Evolutionary conservation across 2,888 invertebrate species (phyloP).

Genomic region (Beris morrisii): DNA sequence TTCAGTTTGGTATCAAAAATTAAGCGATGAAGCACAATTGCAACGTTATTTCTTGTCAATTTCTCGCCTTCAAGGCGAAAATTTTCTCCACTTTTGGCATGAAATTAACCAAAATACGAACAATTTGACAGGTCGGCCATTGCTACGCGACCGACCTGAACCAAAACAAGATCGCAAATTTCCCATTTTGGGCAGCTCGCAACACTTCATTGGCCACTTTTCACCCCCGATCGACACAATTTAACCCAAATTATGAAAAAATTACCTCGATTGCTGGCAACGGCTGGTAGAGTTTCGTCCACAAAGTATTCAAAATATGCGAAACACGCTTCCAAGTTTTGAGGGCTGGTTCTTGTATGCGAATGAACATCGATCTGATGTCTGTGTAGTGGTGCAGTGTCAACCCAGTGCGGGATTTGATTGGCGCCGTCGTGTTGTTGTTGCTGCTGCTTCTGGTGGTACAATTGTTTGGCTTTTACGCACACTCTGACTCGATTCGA

Average conservation of each 20-base stretch:
- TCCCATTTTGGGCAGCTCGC: slow-evolving; percentile 12
- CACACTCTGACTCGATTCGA: too few species aligned
- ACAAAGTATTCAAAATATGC: slow-evolving; percentile 63
- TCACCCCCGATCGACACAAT: slow-evolving; percentile 18
- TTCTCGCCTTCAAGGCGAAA: too few species aligned
- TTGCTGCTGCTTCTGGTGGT: too few species aligned
- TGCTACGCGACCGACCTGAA: slow-evolving; percentile 11
- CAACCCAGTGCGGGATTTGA: background rate
- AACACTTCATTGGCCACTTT: background rate
- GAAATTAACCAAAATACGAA: background rate
- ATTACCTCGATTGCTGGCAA: slow-evolving; percentile 51
- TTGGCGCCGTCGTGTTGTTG: too few species aligned
- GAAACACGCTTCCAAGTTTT: slow-evolving; percentile 70
- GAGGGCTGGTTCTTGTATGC: slow-evolving; percentile 67
- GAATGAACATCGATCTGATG: slow-evolving; percentile 47
- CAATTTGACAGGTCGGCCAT: slow-evolving; percentile 28
- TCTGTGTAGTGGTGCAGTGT: slow-evolving; percentile 36
- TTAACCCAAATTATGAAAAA: slow-evolving; percentile 41
- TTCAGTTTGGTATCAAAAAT: too few species aligned
- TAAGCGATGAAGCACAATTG: too few species aligned
- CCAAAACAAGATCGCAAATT: slow-evolving; percentile 35
- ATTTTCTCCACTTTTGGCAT: too few species aligned
- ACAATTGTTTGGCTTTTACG: too few species aligned
- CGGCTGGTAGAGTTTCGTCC: slow-evolving; percentile 61
- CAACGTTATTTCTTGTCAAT: too few species aligned